These are phyloP conservation scores for Neodontobutis hainanensis DNA, from an alignment of 2,113 vertebrate species.

Conservation along the genomic window DNA sequence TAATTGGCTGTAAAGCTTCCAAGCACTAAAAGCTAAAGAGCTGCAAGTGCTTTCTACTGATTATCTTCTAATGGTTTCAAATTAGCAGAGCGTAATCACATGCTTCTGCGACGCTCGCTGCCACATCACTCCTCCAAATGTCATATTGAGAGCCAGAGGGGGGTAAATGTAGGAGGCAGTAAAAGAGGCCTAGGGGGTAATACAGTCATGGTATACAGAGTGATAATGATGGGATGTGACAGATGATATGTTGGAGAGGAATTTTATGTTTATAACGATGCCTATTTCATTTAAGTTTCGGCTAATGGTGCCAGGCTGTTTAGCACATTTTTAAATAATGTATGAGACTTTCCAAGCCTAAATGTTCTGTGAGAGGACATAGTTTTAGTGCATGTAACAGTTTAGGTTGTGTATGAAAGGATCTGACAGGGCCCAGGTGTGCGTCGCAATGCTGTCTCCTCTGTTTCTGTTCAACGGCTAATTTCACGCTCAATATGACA, in stretches of 20 bases:
- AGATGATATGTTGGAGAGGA: constrained; percentile 14
- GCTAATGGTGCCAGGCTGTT: not conserved
- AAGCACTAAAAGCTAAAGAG: constrained; percentile 59
- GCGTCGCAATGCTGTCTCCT: constrained; percentile 12
- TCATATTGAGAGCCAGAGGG: constrained; percentile 47
- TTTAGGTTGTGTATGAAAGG: constrained; percentile 46
- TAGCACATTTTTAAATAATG: no score
- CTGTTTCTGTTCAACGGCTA: constrained; percentile 32
- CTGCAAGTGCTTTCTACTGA: constrained; percentile 58
- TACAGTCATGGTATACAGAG: constrained; percentile 13
- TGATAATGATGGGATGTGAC: not conserved
- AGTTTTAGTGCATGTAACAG: constrained; percentile 40
- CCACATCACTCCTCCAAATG: constrained; percentile 54
- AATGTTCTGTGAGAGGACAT: not conserved
- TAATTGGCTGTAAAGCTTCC: constrained; percentile 59
- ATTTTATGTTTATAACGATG: constrained; percentile 3
- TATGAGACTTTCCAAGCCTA: no score
- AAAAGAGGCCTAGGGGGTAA: constrained; percentile 18
- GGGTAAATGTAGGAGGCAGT: constrained; percentile 32
- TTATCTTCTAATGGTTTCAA: constrained; percentile 70
- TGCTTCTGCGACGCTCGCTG: constrained; percentile 27
- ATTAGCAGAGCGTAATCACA: constrained; percentile 61
- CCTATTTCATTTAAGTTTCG: not conserved
- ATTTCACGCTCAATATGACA: constrained; percentile 40
- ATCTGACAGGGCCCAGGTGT: constrained; percentile 48